phyloP scores from a whole-genome alignment of 2,113 vertebrate genomes.

The Sphaerodactylus townsendi region DNA sequence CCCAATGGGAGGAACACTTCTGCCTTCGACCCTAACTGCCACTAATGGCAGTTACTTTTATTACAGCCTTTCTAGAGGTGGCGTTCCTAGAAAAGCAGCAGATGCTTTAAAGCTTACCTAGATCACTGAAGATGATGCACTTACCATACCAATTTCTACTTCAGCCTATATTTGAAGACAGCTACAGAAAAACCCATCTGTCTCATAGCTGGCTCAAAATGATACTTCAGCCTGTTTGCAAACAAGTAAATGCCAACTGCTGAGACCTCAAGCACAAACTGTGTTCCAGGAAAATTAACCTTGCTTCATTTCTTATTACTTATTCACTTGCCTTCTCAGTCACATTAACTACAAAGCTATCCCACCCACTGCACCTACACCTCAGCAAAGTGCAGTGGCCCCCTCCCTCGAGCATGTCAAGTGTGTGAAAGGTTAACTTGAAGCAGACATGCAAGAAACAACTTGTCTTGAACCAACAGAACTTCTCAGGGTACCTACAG shows the following conservation, averaged over 20 bases:
- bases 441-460: slow-evolving; percentile 7
- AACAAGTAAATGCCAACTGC: not conserved
- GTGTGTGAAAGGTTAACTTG: slow-evolving; percentile 10
- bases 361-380: not conserved
- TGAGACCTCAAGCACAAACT: not conserved
- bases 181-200: not conserved
- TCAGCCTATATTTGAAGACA: not conserved
- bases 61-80: no score
- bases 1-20: no score
- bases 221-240: not conserved
- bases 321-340: slow-evolving; percentile 12
- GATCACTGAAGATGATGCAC: not conserved
- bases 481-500: not conserved
- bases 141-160: not conserved
- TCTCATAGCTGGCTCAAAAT: not conserved
- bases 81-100: no score
- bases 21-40: no score
- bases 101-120: no score
- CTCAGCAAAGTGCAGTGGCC: not conserved
- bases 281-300: not conserved
- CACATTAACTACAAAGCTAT: slow-evolving; percentile 18
- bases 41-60: not conserved
- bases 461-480: slow-evolving; percentile 14
- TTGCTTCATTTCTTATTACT: not conserved
- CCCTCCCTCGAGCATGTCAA: not conserved